These are phyloP conservation scores for Bagarius yarrelli DNA, from an alignment of 2,113 vertebrate species.

Conservation along the genomic window DNA sequence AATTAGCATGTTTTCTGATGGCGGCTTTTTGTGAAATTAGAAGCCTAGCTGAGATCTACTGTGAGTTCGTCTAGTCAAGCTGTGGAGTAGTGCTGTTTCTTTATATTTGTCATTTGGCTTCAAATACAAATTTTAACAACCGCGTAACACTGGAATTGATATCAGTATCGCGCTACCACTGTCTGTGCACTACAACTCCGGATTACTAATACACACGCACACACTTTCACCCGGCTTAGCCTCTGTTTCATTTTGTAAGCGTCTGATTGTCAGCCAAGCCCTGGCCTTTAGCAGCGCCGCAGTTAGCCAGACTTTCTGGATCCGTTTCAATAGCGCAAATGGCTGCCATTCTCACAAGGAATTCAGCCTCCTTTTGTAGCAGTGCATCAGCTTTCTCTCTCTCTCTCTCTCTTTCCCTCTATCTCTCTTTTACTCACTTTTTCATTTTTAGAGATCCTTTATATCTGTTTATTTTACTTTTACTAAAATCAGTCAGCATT, in stretches of 20 bases:
- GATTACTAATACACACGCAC: neutral
- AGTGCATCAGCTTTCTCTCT: constrained; percentile 36
- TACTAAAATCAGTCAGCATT: no score
- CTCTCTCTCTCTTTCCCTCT: neutral
- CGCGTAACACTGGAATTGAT: constrained; percentile 43
- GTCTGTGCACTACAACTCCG: neutral
- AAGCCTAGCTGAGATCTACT: constrained; percentile 62
- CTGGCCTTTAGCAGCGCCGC: constrained; percentile 65
- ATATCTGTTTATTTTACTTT: neutral
- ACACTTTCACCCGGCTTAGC: constrained; percentile 53
- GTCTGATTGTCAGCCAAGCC: constrained; percentile 57
- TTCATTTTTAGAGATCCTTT: constrained; percentile 27
- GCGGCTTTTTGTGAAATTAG: constrained; percentile 62
- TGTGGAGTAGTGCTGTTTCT: neutral
- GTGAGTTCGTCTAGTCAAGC: constrained; percentile 35
- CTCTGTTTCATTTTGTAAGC: constrained; percentile 60
- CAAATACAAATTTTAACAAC: constrained; percentile 41
- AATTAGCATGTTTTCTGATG: constrained; percentile 67
- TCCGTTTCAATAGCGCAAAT: constrained; percentile 64
- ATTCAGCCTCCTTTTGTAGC: constrained; percentile 61
- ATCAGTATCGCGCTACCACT: constrained; percentile 2
- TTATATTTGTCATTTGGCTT: neutral
- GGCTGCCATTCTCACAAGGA: constrained; percentile 64
- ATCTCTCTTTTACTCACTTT: neutral
- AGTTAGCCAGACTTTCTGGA: constrained; percentile 67